phyloP scores from a whole-genome alignment of 2,888 invertebrate genomes.

The Phytoseiulus persimilis region DNA sequence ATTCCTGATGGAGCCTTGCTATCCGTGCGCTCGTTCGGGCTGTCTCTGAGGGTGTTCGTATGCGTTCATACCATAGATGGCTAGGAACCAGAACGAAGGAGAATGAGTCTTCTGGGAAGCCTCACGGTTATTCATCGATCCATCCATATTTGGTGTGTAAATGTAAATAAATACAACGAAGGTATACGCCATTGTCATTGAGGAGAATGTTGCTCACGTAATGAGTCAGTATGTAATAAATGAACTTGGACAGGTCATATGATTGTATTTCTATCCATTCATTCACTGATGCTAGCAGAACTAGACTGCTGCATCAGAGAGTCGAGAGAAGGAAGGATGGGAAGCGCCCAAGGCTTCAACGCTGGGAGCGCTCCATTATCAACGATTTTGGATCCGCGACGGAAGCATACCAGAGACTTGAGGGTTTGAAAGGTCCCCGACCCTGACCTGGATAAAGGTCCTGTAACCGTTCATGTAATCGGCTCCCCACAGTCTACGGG shows the following conservation, averaged over 20 bases:
- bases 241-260: neutral
- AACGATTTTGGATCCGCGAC: no score
- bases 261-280: neutral
- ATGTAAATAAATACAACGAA: neutral
- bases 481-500: no score
- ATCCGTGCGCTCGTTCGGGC: neutral
- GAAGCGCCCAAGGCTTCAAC: no score
- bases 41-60: neutral
- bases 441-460: no score
- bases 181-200: neutral
- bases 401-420: no score
- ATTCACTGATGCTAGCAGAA: no score
- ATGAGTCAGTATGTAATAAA: neutral
- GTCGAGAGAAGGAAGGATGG: no score
- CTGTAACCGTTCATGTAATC: no score
- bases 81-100: neutral
- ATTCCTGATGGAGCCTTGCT: neutral
- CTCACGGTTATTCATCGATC: neutral
- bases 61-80: neutral
- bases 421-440: no score
- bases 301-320: no score
- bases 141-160: slow-evolving; percentile 5
- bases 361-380: no score
- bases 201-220: neutral
- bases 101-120: neutral